A percentile compares a stretch with the other conserved stretches of the same genome.
Conservation (phyloP, 2,797 vertebrate genomes). For the Darevskia mixta region DNA sequence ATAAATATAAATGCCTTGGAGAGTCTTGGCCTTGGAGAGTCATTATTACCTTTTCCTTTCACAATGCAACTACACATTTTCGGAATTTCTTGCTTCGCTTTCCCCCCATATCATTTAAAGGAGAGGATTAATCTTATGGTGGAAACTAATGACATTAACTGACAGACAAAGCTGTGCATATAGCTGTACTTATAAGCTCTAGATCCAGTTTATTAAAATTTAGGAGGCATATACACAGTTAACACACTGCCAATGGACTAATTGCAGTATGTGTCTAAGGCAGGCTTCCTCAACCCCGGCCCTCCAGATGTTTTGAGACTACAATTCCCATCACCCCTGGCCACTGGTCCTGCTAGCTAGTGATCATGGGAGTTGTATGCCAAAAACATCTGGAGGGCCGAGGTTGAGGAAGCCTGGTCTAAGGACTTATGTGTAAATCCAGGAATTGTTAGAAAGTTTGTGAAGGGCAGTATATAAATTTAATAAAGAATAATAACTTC, state of each 20-base stretch:
- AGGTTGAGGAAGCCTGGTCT: neutral
- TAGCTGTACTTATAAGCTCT: neutral
- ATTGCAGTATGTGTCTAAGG: too few relatives aligned
- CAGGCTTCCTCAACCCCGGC: too few relatives aligned
- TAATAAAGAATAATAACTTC: too few relatives aligned
- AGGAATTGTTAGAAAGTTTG: neutral
- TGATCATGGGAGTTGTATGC: too few relatives aligned
- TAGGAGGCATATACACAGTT: neutral
- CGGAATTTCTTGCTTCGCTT: neutral
- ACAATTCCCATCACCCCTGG: too few relatives aligned
- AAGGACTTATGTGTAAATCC: too few relatives aligned
- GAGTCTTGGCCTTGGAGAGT: conserved; percentile 12
- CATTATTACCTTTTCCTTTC: neutral
- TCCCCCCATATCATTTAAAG: neutral
- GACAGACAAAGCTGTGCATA: neutral
- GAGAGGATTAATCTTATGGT: neutral
- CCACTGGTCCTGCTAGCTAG: too few relatives aligned
- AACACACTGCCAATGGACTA: too few relatives aligned
- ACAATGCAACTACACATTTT: neutral
- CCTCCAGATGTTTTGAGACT: too few relatives aligned
- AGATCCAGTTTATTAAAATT: neutral
- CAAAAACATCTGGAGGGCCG: too few relatives aligned
- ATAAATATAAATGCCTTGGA: conserved; percentile 70
- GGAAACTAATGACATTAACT: neutral
- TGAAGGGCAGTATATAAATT: too few relatives aligned